Evolutionary conservation across 37 sponge, comb jelly and placozoan genomes (phyloP).

Genomic region (Bolinopsis microptera): DNA sequence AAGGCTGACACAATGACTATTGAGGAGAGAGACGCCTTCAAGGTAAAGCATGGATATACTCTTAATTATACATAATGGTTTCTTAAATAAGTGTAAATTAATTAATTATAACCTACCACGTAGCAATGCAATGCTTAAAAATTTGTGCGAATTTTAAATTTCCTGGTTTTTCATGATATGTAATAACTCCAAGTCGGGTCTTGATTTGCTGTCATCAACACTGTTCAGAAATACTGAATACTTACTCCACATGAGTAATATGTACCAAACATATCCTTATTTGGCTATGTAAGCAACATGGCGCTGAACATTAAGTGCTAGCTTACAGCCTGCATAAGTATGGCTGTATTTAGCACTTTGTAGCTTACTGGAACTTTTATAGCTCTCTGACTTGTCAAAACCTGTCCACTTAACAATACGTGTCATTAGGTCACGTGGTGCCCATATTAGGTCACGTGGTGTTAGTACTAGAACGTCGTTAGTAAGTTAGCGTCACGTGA

Average conservation of each 20-base stretch:
- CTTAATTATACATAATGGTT: background rate
- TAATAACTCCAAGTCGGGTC: background rate
- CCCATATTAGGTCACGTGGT: background rate
- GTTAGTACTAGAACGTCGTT: background rate
- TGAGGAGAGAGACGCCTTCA: conserved; percentile 94
- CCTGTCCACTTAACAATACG: background rate
- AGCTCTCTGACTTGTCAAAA: background rate
- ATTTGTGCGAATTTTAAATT: no score
- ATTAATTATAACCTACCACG: no score
- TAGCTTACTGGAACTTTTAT: background rate
- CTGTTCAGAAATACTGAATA: background rate
- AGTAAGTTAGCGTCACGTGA: background rate
- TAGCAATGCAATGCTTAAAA: no score
- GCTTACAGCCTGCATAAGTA: background rate
- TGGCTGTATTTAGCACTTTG: background rate
- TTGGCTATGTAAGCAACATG: background rate
- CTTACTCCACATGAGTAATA: background rate
- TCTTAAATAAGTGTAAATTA: background rate
- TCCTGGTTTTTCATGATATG: no score
- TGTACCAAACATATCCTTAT: background rate
- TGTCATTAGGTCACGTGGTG: background rate
- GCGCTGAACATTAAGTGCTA: background rate
- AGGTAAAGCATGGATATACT: conserved; percentile 77
- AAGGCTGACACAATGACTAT: conserved; percentile 92
- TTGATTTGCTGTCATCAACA: background rate